phyloP scores from a whole-genome alignment of 2,888 invertebrate genomes.

The Drosophila prostipennis region DNA sequence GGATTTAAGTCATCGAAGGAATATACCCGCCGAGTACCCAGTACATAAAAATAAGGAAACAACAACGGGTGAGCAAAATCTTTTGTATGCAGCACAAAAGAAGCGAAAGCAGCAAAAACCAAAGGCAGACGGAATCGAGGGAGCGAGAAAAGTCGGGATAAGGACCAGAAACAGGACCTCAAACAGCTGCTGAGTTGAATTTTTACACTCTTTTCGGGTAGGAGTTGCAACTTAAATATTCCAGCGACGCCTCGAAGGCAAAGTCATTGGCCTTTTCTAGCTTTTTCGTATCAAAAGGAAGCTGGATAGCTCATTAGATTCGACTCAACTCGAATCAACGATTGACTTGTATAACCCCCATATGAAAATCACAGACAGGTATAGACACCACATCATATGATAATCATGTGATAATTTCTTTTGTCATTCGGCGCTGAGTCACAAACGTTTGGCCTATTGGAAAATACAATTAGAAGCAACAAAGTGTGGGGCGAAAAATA shows the following conservation, averaged over 20 bases:
- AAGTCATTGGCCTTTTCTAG: slow-evolving; percentile 69
- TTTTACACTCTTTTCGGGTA: slow-evolving; percentile 9
- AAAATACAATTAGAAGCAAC: slow-evolving; percentile 62
- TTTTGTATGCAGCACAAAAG: slow-evolving; percentile 78
- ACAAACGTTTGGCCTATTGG: slow-evolving; percentile 48
- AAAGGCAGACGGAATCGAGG: slow-evolving; percentile 21
- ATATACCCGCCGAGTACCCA: slow-evolving; percentile 21
- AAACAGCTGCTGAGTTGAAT: slow-evolving; percentile 10
- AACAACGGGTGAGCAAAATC: slow-evolving; percentile 57
- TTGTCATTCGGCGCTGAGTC: slow-evolving; percentile 50
- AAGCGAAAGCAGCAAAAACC: slow-evolving; percentile 50
- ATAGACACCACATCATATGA: slow-evolving; percentile 56
- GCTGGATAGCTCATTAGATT: slow-evolving; percentile 54
- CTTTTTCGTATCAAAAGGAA: slow-evolving; percentile 4
- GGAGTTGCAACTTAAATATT: slow-evolving; percentile 38
- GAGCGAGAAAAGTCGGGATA: slow-evolving; percentile 60
- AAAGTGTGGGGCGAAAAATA: slow-evolving; percentile 1
- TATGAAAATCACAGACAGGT: slow-evolving; percentile 45
- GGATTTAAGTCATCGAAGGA: neutral
- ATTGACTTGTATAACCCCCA: slow-evolving; percentile 36
- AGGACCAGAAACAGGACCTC: slow-evolving; percentile 38
- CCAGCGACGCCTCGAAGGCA: slow-evolving; percentile 22
- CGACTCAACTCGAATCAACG: slow-evolving; percentile 60
- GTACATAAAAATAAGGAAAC: slow-evolving; percentile 31
- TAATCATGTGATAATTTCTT: slow-evolving; percentile 74